Conservation (phyloP, 1,140 invertebrate species). For the Lepidostoma basale region DNA sequence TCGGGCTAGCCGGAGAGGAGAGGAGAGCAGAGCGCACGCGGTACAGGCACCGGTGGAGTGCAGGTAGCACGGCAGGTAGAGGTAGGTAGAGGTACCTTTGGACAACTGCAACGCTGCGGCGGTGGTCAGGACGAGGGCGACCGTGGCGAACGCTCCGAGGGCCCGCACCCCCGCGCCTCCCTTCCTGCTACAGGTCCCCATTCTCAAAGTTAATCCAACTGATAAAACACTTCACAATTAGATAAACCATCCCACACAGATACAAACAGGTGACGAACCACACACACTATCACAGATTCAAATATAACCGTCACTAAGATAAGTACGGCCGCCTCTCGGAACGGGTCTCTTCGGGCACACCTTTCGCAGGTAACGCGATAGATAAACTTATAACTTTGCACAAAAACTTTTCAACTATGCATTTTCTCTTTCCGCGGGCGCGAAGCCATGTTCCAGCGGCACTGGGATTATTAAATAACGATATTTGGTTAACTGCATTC, state of each 20-base stretch:
- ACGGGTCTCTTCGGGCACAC: constrained; percentile 28
- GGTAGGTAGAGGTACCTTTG: constrained; percentile 16
- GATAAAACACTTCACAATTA: constrained; percentile 25
- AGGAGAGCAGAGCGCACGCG: background rate
- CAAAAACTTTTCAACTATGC: constrained; percentile 28
- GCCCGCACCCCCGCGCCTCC: background rate
- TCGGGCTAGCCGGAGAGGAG: no score
- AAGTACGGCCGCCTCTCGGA: constrained; percentile 17
- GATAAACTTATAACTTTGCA: constrained; percentile 31
- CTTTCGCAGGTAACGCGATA: constrained; percentile 22
- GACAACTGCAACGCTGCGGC: background rate
- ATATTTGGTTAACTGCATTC: background rate
- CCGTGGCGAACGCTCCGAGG: background rate
- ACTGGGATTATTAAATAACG: constrained; percentile 2
- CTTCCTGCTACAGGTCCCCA: constrained; percentile 8
- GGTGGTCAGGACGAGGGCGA: background rate
- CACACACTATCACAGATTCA: constrained; percentile 34
- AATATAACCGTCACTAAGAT: constrained; percentile 31
- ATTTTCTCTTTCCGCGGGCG: constrained; percentile 9
- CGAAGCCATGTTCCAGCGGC: constrained; percentile 1
- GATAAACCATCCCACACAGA: constrained; percentile 24
- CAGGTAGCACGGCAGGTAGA: constrained; percentile 5
- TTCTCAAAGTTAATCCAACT: constrained; percentile 18
- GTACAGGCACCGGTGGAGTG: background rate
- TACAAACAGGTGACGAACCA: constrained; percentile 18